These are phyloP conservation scores for Protosalanx chinensis DNA, from an alignment of 2,797 vertebrate species.

Conservation along the genomic window DNA sequence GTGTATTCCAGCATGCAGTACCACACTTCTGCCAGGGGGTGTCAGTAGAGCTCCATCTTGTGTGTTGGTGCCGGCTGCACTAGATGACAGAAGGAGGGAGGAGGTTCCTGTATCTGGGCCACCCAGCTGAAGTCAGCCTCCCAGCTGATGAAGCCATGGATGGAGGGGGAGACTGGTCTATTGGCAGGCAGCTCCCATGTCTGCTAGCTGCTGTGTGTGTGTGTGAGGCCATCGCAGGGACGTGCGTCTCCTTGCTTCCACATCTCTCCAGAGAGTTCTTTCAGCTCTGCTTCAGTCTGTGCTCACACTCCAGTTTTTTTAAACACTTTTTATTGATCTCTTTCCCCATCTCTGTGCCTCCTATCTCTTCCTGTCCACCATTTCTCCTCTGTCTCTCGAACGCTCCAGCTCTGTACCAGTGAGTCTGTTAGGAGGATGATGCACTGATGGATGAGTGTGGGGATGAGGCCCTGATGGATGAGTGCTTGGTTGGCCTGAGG, in stretches of 20 bases:
- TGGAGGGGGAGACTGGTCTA: constrained; percentile 58
- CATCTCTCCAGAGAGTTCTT: constrained; percentile 35
- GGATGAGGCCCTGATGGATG: constrained; percentile 21
- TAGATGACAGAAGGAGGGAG: constrained; percentile 41
- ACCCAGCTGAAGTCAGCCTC: constrained; percentile 62
- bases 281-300: constrained; percentile 24
- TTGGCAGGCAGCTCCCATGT: constrained; percentile 63
- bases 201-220: constrained; percentile 58
- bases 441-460: no score
- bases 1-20: neutral
- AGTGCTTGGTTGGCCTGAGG: constrained; percentile 36
- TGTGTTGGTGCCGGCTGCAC: constrained; percentile 25
- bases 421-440: neutral
- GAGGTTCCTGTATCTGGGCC: constrained; percentile 63
- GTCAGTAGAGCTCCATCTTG: constrained; percentile 48
- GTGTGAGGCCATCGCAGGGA: constrained; percentile 32
- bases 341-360: neutral
- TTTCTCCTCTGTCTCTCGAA: neutral
- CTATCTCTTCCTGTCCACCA: neutral
- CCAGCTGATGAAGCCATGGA: constrained; percentile 59
- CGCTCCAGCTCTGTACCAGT: no score
- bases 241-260: constrained; percentile 29
- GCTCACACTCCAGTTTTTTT: neutral
- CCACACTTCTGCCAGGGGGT: constrained; percentile 39
- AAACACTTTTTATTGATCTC: no score